These are phyloP conservation scores for Chrysocyon brachyurus DNA, from an alignment of 2,797 vertebrate genomes.

Conservation along the genomic window DNA sequence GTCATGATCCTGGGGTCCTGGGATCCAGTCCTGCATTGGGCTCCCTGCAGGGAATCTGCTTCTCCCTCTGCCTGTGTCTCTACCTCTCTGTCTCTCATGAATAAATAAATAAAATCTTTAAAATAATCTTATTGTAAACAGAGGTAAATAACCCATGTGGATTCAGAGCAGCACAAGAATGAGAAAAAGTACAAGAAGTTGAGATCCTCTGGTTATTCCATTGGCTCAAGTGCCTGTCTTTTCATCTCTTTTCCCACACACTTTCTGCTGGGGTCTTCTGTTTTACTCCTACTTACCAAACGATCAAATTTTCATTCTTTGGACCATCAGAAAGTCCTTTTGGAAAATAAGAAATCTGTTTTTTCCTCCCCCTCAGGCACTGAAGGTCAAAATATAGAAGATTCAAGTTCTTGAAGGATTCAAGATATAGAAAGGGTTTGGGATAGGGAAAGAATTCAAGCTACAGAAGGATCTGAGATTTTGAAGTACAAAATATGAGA, in stretches of 20 bases:
- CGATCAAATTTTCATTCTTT: constrained; percentile 38
- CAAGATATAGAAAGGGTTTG: constrained; percentile 1
- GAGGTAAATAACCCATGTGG: neutral
- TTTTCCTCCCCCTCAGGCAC: neutral
- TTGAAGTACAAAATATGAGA: constrained; percentile 29
- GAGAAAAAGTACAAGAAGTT: constrained; percentile 1
- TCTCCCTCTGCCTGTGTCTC: no score
- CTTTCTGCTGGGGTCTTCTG: neutral
- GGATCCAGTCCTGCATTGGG: no score
- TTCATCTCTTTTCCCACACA: neutral
- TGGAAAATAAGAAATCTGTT: neutral
- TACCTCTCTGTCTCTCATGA: no score
- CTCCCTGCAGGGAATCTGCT: no score
- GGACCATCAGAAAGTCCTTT: constrained; percentile 9
- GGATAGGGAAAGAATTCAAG: constrained; percentile 24
- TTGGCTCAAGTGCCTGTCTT: neutral
- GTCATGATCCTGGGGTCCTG: no score
- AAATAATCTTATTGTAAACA: neutral
- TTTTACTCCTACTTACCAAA: constrained; percentile 48
- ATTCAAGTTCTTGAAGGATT: neutral
- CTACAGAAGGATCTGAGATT: constrained; percentile 35
- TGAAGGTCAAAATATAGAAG: constrained; percentile 45
- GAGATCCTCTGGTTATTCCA: neutral
- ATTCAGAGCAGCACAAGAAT: neutral
- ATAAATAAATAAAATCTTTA: no score